A percentile compares a stretch with the other conserved stretches of the same genome.
Conservation (phyloP, 2,888 invertebrate species). For the Selenia dentaria region DNA sequence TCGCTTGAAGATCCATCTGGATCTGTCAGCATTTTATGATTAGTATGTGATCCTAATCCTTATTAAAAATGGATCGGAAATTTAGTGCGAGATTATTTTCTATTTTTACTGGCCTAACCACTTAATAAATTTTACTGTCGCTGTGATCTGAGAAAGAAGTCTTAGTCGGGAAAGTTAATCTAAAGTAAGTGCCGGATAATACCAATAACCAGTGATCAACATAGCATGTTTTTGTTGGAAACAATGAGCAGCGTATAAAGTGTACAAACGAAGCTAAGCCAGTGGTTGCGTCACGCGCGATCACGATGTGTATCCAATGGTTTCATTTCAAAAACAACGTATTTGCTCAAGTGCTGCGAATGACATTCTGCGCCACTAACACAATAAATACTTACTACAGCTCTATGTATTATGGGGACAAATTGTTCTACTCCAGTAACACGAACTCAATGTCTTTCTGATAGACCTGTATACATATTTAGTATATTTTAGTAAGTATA, state of each 20-base stretch:
- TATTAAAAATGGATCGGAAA: no score
- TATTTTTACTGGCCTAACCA: no score
- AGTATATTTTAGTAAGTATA: no score
- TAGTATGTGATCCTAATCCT: no score
- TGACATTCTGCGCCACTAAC: slow-evolving; percentile 51
- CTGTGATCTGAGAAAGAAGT: no score
- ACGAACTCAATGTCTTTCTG: slow-evolving; percentile 5
- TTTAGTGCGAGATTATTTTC: no score
- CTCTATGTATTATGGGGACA: slow-evolving; percentile 32
- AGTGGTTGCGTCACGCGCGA: slow-evolving; percentile 65
- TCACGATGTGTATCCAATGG: slow-evolving; percentile 53
- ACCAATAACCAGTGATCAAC: slow-evolving; percentile 38
- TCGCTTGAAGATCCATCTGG: no score
- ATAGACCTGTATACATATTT: slow-evolving; percentile 1
- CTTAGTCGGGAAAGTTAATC: no score
- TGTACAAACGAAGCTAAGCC: slow-evolving; percentile 43
- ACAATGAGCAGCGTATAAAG: slow-evolving; percentile 48
- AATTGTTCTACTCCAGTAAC: slow-evolving; percentile 44
- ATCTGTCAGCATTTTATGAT: no score
- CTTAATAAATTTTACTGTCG: no score
- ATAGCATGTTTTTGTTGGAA: slow-evolving; percentile 40
- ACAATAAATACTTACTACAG: slow-evolving; percentile 11
- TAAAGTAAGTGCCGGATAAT: slow-evolving; percentile 29
- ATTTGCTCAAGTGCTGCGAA: slow-evolving; percentile 69
- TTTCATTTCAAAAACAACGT: slow-evolving; percentile 71